phyloP scores from a whole-genome alignment of 1,140 invertebrate genomes.

The Ceratina australensis region DNA sequence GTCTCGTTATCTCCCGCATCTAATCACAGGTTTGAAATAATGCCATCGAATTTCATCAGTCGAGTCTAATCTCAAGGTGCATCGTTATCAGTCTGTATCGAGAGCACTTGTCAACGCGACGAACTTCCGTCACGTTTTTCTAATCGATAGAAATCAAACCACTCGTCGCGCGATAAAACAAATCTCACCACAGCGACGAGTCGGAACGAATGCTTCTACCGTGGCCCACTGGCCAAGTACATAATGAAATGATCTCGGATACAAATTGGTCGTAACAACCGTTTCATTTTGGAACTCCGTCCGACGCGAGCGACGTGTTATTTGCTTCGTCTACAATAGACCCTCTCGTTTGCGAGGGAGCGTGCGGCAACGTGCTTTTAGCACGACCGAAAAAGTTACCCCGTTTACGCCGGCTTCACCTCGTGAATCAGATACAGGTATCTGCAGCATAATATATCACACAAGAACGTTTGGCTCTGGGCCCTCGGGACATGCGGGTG shows the following conservation, averaged over 20 bases:
- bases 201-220: too few relatives aligned
- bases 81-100: not conserved
- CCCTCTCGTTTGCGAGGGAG: not conserved
- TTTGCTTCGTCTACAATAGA: conserved; percentile 50
- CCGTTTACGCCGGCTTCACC: conserved; percentile 76
- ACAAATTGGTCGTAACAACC: conserved; percentile 12
- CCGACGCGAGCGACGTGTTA: conserved; percentile 35
- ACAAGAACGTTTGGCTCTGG: conserved; percentile 73
- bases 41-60: not conserved
- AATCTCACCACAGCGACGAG: too few relatives aligned
- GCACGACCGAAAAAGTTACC: conserved; percentile 69
- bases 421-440: conserved; percentile 79
- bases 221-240: not conserved
- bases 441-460: conserved; percentile 79
- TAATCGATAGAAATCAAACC: too few relatives aligned
- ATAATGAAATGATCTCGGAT: conserved; percentile 7
- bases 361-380: conserved; percentile 36
- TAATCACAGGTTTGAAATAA: not conserved
- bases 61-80: not conserved
- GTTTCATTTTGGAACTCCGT: conserved; percentile 10
- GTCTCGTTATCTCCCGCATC: too few relatives aligned
- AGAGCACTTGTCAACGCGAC: too few relatives aligned
- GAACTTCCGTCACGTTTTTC: too few relatives aligned
- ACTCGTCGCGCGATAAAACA: too few relatives aligned
- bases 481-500: conserved; percentile 78